A percentile compares a stretch with the other conserved stretches of the same genome.
phyloP scores from a whole-genome alignment of 2,113 vertebrate genomes.

The Rhynchopsitta pachyrhyncha region DNA sequence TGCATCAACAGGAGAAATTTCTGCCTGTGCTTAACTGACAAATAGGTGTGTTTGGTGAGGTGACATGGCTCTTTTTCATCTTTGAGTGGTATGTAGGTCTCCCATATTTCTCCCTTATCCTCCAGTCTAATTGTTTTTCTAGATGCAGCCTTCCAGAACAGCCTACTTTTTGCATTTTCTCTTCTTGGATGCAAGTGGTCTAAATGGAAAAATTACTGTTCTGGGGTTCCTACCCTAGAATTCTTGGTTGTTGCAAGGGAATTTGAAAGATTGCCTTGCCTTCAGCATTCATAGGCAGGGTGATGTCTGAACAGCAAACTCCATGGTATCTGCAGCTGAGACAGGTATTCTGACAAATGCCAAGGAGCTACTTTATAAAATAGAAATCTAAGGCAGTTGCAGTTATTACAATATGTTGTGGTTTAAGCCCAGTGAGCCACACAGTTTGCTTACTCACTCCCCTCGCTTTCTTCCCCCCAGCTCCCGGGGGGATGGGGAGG shows the following conservation, averaged over 20 bases:
- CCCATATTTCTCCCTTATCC: background rate
- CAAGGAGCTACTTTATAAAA: background rate
- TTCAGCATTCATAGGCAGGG: background rate
- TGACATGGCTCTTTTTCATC: background rate
- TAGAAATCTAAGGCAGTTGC: background rate
- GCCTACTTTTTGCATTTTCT: background rate
- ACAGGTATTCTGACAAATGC: background rate
- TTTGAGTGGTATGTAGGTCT: background rate
- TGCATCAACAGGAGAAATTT: background rate
- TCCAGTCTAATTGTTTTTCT: background rate
- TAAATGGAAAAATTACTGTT: background rate
- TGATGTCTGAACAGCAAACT: background rate
- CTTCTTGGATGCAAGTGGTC: background rate
- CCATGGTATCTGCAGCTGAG: background rate
- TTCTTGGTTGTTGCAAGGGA: background rate
- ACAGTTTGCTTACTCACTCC: no score
- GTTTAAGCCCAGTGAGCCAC: no score
- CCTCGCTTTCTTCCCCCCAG: no score
- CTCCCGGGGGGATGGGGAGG: no score
- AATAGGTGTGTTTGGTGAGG: background rate
- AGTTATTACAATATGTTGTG: background rate
- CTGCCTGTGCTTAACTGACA: background rate
- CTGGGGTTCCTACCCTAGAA: background rate
- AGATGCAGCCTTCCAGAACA: background rate
- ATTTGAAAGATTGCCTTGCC: background rate